Evolutionary conservation across 35 echinoderm and acorn worm species (phyloP), one percentile per base, ranked within the genome.

Genomic region (Heliocidaris erythrogramma): DNA sequence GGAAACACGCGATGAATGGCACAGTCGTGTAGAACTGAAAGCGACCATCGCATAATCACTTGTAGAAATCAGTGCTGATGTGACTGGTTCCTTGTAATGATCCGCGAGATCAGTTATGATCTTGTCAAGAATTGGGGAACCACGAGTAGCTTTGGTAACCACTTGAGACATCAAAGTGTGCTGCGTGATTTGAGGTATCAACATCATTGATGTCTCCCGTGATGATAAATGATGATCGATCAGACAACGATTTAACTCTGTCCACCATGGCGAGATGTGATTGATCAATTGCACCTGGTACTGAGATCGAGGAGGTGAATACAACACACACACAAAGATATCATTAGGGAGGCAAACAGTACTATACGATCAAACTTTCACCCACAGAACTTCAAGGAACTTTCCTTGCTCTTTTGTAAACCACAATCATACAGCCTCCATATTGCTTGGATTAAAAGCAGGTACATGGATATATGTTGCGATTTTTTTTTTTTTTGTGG

Each of bases 151-250:
- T 85, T 85, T 85, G 18, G 84, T 85, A 31, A 85, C 84, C 30
- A 85, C 84, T 85, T 85, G 84, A 85, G 84, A 85, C 84, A 85
- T 85, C 30, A 85, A 85, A 85, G 84, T 85, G 84, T 85, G 84
- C 84, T 85, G 84, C 84, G 84, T 85, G 30, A 85, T 85, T 85
- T 24, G 84, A n/a, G 84, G 84, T 85, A 31, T 85, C 84, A 85
- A 85, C 84, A 14, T 85, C 84, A 85, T 85, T 85, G 30, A 85
- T 6, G 84, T 85, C 84, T 6, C 84, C 84, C 84, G 16, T 85
- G 30, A 85, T 85, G 84, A 85, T 85, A n/a, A 85, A 85, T 5
- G 30, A 31, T 7, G 84, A 31, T 85, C 30, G 84, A 85, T 85
- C 84, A 85, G 21, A 85, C 30, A 31, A 7, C 84, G 84, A 85